phyloP scores from a whole-genome alignment of 2,888 invertebrate species.

The Aquatica leii region DNA sequence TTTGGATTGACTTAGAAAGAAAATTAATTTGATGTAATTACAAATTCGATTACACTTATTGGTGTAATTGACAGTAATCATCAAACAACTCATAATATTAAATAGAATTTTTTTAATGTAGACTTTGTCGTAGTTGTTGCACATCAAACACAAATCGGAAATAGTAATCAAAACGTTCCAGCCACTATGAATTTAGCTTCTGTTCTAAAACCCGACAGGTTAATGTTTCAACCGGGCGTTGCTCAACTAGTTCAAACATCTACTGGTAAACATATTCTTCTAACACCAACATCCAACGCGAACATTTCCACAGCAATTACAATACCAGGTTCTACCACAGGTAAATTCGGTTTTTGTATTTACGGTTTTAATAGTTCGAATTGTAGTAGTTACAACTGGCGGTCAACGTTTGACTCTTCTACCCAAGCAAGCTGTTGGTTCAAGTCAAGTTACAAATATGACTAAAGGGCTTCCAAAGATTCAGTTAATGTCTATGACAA shows the following conservation, averaged over 20 bases:
- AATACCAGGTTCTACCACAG: slow-evolving; percentile 55
- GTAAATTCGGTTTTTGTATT: too few relatives aligned
- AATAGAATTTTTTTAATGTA: background rate
- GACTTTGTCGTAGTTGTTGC: slow-evolving; percentile 14
- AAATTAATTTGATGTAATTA: slow-evolving; percentile 5
- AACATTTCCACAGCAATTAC: slow-evolving; percentile 53
- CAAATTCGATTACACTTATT: background rate
- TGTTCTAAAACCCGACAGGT: slow-evolving; percentile 56
- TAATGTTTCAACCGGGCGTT: slow-evolving; percentile 56
- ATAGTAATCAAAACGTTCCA: slow-evolving; percentile 39
- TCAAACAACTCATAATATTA: background rate
- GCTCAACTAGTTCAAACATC: slow-evolving; percentile 77
- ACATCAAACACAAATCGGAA: slow-evolving; percentile 30
- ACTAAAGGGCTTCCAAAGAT: slow-evolving; percentile 57
- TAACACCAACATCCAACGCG: slow-evolving; percentile 64
- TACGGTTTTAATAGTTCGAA: slow-evolving; percentile 11
- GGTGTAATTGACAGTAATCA: background rate
- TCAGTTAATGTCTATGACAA: slow-evolving; percentile 56
- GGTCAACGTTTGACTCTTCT: slow-evolving; percentile 69
- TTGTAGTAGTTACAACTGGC: slow-evolving; percentile 62
- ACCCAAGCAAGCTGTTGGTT: slow-evolving; percentile 62
- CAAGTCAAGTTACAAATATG: slow-evolving; percentile 52
- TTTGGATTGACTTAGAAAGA: slow-evolving; percentile 6
- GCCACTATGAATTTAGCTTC: slow-evolving; percentile 52
- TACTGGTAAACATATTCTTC: slow-evolving; percentile 73